A percentile compares a stretch with the other conserved stretches of the same genome.
Evolutionary conservation across 1,140 invertebrate genomes (phyloP).

Genomic region (Colletes gigas): DNA sequence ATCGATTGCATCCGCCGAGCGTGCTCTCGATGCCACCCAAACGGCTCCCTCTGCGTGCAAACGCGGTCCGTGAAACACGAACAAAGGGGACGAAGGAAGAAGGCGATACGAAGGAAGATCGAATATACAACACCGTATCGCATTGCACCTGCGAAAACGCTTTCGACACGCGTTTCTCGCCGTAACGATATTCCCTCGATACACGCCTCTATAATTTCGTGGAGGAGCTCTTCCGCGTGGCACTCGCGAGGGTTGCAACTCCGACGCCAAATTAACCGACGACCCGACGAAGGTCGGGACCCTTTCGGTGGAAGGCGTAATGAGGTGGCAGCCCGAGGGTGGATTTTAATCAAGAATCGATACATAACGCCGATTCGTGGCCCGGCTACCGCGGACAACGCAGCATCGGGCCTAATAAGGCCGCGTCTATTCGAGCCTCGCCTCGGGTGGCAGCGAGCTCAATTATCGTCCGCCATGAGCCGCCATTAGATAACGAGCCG

Average conservation of each 20-base stretch:
- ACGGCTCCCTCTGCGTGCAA: background rate
- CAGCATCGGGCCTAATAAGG: constrained; percentile 74
- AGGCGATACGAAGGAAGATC: background rate
- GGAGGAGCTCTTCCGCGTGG: background rate
- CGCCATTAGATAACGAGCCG: constrained; percentile 80
- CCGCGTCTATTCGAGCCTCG: constrained; percentile 68
- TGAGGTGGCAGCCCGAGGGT: constrained; percentile 75
- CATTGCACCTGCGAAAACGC: constrained; percentile 26
- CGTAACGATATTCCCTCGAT: constrained; percentile 20
- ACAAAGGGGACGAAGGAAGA: background rate
- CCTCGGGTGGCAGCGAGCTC: constrained; percentile 72
- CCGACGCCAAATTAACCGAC: constrained; percentile 69
- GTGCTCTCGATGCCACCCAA: no score
- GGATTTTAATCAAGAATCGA: constrained; percentile 78
- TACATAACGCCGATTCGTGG: constrained; percentile 71
- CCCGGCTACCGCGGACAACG: constrained; percentile 69
- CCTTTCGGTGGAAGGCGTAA: constrained; percentile 65
- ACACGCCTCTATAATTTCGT: background rate
- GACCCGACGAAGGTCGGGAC: constrained; percentile 39
- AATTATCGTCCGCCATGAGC: constrained; percentile 76
- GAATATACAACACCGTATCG: constrained; percentile 26
- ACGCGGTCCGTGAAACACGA: background rate
- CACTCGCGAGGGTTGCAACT: background rate
- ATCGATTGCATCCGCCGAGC: no score
- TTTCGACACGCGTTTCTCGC: constrained; percentile 46